Percentiles rank a stretch among this genome's conserved stretches.
Evolutionary conservation across 1,140 invertebrate species (phyloP).

Genomic region (Philopotamus ludificatus): DNA sequence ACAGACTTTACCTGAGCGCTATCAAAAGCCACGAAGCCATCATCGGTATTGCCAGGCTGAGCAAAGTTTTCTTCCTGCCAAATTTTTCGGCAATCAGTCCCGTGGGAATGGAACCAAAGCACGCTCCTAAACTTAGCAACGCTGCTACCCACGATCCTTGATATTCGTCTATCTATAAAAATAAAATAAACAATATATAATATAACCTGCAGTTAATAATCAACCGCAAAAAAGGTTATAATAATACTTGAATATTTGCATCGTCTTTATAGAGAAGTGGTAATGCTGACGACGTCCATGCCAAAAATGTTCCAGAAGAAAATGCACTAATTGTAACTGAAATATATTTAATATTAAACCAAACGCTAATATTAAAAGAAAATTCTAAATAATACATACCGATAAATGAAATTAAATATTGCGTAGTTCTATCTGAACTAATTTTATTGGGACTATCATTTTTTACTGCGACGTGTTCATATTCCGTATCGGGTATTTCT

Average conservation of each 20-base stretch:
- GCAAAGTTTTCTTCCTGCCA: conserved; percentile 64
- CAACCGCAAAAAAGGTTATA: neutral
- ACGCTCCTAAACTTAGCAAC: conserved; percentile 57
- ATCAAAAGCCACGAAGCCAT: conserved; percentile 63
- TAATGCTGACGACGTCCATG: conserved; percentile 60
- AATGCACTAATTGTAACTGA: conserved; percentile 59
- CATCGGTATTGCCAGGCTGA: conserved; percentile 59
- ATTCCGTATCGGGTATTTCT: neutral
- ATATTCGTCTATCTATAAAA: conserved; percentile 14
- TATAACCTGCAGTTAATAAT: neutral
- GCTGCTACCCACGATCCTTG: conserved; percentile 60
- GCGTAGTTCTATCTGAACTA: conserved; percentile 32
- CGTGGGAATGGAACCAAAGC: conserved; percentile 58
- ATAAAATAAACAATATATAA: neutral
- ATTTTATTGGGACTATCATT: no score
- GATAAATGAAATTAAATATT: conserved; percentile 32
- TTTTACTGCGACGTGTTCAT: neutral
- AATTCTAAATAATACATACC: conserved; percentile 20
- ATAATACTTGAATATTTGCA: conserved; percentile 42
- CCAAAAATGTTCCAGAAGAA: conserved; percentile 56
- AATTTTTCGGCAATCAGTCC: conserved; percentile 63
- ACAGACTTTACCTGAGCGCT: conserved; percentile 56
- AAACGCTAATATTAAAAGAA: neutral
- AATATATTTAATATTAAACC: conserved; percentile 24
- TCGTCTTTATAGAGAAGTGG: conserved; percentile 45